Evolutionary conservation across 2,797 vertebrate genomes (phyloP), one percentile per base, ranked within the genome.

Genomic region (Urosaurus nigricauda): DNA sequence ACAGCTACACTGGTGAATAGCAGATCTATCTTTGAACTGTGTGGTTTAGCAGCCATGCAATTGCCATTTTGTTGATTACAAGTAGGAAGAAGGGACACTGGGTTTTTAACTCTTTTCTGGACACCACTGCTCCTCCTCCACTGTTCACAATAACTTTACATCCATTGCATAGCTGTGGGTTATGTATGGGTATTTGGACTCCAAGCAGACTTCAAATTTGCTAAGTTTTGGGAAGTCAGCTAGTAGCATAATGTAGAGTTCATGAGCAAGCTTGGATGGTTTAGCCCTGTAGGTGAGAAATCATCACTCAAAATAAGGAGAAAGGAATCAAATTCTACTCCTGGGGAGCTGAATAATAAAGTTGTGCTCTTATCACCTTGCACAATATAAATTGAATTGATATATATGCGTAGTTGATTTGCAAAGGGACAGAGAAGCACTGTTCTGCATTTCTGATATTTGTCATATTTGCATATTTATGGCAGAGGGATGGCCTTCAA

Each of bases 401-500:
- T 47, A 47, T 77, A 77, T 77, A 43, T 47, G 74, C 26, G 47
- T 77, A 40, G 40, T 77, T 77, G 74, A 77, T 47, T 77, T 47
- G 40, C 65, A 68, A 77, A 77, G 74, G 24, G 74, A 29, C 43
- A 26, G 40, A 47, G 24, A 77, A 47, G 19, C 74, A 29, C 17
- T 75, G 47, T 43, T 77, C 29, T 77, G 74, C 40, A 77, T 77
- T 77, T 77, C 40, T 47, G 35, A 68, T 68, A 68, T 32, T 32
- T 68, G 65, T 68, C 11, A 13, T 77, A 77, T 77, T 47, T 77
- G 74, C 74, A 77, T 77, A 77, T 77, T 77, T 77, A 77, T 77
- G 24, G 24, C 9, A 77, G 43, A 43, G 24, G 40, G 40, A 47
- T 47, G 74, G 74, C 74, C 74, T 77, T 77, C 74, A 47, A 47